phyloP scores from a whole-genome alignment of 2,797 vertebrate species.

The Champsocephalus esox region DNA sequence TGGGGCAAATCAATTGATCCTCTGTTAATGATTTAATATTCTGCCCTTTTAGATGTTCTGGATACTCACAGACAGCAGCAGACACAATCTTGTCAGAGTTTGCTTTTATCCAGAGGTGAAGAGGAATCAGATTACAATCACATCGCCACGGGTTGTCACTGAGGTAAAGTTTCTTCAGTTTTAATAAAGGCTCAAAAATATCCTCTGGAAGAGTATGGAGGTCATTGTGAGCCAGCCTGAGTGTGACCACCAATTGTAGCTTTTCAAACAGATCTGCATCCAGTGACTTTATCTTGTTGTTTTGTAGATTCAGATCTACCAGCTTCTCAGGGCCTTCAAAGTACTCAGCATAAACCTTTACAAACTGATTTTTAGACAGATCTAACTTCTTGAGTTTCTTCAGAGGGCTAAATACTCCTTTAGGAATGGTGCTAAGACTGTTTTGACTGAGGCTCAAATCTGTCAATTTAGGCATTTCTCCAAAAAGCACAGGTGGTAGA shows the following conservation, averaged over 20 bases:
- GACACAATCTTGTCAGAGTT: slow-evolving; percentile 64
- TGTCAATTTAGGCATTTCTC: slow-evolving; percentile 59
- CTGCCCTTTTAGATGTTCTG: slow-evolving; percentile 70
- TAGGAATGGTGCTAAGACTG: slow-evolving; percentile 80
- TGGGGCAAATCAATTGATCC: slow-evolving; percentile 80
- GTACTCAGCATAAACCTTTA: slow-evolving; percentile 65
- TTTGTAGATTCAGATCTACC: slow-evolving; percentile 77
- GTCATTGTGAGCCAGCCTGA: slow-evolving; percentile 75
- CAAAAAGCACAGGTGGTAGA: slow-evolving; percentile 82
- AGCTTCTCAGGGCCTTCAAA: slow-evolving; percentile 83
- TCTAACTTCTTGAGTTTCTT: slow-evolving; percentile 78
- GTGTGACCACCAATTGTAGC: slow-evolving; percentile 72
- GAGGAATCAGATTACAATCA: slow-evolving; percentile 83
- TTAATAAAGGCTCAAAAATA: slow-evolving; percentile 71
- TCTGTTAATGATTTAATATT: slow-evolving; percentile 64
- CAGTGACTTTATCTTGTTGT: slow-evolving; percentile 75
- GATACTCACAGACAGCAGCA: slow-evolving; percentile 74
- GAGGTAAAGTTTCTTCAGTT: slow-evolving; percentile 81
- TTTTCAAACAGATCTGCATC: slow-evolving; percentile 70
- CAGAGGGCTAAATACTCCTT: slow-evolving; percentile 78
- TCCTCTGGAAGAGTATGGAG: slow-evolving; percentile 66
- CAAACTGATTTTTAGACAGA: slow-evolving; percentile 83
- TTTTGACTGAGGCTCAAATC: slow-evolving; percentile 82
- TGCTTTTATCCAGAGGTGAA: slow-evolving; percentile 77
- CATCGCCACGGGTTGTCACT: slow-evolving; percentile 87